A percentile compares a stretch with the other conserved stretches of the same genome.
Evolutionary conservation across 2,888 invertebrate genomes (phyloP).

Genomic region (Parascotia fuliginaria): DNA sequence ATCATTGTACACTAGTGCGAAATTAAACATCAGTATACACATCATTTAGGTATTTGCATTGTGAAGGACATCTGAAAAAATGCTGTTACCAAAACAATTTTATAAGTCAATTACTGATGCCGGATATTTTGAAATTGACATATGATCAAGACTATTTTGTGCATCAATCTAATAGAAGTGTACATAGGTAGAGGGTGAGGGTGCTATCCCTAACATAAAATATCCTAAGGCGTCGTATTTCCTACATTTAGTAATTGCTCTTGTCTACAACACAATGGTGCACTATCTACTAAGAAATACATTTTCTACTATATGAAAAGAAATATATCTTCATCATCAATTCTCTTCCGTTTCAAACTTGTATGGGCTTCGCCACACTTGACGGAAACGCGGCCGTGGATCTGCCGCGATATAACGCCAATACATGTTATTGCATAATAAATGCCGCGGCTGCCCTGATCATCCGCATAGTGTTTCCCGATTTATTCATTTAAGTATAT

Average conservation of each 20-base stretch:
- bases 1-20: too few species aligned
- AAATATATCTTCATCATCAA: neutral
- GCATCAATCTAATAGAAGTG: slow-evolving; percentile 10
- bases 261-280: neutral
- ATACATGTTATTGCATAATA: too few species aligned
- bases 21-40: too few species aligned
- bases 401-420: too few species aligned
- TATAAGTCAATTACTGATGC: neutral
- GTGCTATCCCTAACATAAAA: slow-evolving; percentile 10
- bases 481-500: too few species aligned
- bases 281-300: neutral
- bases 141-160: neutral
- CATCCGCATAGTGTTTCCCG: too few species aligned
- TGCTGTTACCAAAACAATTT: neutral
- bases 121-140: neutral
- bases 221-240: neutral
- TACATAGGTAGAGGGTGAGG: slow-evolving; percentile 18
- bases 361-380: too few species aligned
- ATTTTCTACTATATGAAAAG: neutral
- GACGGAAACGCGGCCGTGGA: too few species aligned
- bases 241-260: slow-evolving; percentile 7
- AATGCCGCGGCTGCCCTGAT: too few species aligned
- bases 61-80: too few species aligned
- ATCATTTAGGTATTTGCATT: too few species aligned
- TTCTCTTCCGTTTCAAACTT: neutral